Conservation (phyloP, 30 jellyfish, hydroid and myxozoan species). For the Catostylus mosaicus region DNA sequence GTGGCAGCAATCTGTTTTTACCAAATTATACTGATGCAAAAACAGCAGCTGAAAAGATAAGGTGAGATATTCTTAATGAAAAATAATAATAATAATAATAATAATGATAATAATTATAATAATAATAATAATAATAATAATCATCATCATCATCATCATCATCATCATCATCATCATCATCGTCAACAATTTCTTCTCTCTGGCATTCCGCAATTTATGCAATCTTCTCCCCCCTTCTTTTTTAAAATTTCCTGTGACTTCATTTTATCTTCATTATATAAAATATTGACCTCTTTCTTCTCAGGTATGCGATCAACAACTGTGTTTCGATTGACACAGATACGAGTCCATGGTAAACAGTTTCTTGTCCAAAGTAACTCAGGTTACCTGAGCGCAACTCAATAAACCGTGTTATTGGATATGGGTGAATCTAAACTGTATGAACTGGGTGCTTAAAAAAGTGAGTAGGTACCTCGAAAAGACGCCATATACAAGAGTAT, state of each 20-base stretch:
- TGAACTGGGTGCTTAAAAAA: too few species aligned
- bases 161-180: too few species aligned
- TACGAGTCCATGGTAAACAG: slow-evolving; percentile 87
- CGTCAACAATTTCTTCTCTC: background rate
- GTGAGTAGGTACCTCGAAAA: too few species aligned
- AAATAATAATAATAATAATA: too few species aligned
- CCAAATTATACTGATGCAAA: slow-evolving; percentile 80
- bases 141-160: too few species aligned
- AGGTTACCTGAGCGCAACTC: too few species aligned
- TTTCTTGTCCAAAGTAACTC: too few species aligned
- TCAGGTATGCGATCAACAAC: slow-evolving; percentile 85
- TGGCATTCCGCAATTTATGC: background rate
- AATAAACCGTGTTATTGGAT: too few species aligned
- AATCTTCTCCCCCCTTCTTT: background rate
- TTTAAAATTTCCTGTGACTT: background rate
- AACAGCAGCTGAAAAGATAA: slow-evolving; percentile 78
- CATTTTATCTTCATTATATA: background rate
- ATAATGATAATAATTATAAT: background rate
- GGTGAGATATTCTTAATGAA: slow-evolving; percentile 54
- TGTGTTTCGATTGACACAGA: slow-evolving; percentile 94
- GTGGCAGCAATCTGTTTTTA: slow-evolving; percentile 87
- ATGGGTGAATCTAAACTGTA: too few species aligned
- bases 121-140: too few species aligned
- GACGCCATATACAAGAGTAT: too few species aligned
- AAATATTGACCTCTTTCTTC: background rate